A percentile compares a stretch with the other conserved stretches of the same genome.
Evolutionary conservation across 2,797 vertebrate species (phyloP).

Genomic region (Mastacembelus armatus): DNA sequence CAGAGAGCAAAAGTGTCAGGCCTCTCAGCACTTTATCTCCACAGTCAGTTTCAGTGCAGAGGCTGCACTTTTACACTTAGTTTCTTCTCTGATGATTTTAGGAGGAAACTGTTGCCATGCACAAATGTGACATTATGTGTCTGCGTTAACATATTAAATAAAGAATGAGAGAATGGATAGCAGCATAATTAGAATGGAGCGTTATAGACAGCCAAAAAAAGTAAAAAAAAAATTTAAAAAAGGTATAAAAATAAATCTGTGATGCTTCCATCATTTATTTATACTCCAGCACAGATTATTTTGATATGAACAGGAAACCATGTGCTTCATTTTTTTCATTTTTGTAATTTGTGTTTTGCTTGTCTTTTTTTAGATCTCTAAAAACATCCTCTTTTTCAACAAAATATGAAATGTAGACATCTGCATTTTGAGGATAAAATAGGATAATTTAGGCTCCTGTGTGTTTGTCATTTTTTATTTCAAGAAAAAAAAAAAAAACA

Average conservation of each 20-base stretch:
- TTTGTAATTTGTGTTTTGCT: conserved; percentile 19
- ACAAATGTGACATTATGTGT: conserved; percentile 46
- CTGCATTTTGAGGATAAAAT: conserved; percentile 6
- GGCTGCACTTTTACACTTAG: conserved; percentile 81
- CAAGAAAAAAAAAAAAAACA: conserved; percentile 15
- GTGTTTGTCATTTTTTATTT: neutral
- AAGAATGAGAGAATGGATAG: conserved; percentile 55
- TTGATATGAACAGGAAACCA: conserved; percentile 33
- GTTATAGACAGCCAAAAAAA: too few relatives aligned
- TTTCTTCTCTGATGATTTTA: conserved; percentile 62
- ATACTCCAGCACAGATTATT: conserved; percentile 39
- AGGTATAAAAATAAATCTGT: conserved; percentile 56
- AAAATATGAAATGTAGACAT: conserved; percentile 9
- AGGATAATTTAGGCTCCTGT: neutral
- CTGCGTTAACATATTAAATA: conserved; percentile 64
- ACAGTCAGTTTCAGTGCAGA: conserved; percentile 87
- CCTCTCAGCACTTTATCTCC: conserved; percentile 81
- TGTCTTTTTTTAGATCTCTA: neutral
- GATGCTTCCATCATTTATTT: conserved; percentile 52
- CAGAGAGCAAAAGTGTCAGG: conserved; percentile 72
- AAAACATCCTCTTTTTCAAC: too few relatives aligned
- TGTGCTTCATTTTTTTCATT: neutral
- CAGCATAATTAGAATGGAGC: conserved; percentile 39
- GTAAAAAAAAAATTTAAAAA: too few relatives aligned
- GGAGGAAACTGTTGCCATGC: conserved; percentile 50